phyloP scores from a whole-genome alignment of 1,140 invertebrate genomes.

The Panagrolaimus sp. region DNA sequence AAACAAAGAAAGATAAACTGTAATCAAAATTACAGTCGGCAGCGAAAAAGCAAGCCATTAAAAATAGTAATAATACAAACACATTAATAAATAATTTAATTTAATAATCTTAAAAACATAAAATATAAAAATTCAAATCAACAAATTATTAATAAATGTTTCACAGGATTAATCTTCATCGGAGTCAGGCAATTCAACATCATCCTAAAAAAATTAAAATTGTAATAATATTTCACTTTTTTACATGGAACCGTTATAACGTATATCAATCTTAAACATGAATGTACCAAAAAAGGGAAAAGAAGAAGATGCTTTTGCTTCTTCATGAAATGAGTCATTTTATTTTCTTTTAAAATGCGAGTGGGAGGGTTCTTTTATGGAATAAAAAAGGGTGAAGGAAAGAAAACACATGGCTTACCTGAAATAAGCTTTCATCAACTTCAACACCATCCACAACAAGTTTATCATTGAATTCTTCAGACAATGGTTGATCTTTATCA shows the following conservation, averaged over 20 bases:
- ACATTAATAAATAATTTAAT: slow-evolving; percentile 4
- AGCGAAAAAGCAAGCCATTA: slow-evolving; percentile 1
- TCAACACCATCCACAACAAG: slow-evolving; percentile 35
- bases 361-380: slow-evolving; percentile 9
- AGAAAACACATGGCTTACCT: slow-evolving; percentile 26
- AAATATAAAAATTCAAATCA: slow-evolving; percentile 1
- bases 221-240: not conserved
- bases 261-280: not conserved
- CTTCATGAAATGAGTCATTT: no score
- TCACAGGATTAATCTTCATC: not conserved
- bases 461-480: slow-evolving; percentile 5
- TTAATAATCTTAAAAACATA: slow-evolving; percentile 1
- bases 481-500: not conserved
- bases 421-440: slow-evolving; percentile 47
- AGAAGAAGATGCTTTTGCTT: not conserved
- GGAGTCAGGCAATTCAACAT: slow-evolving; percentile 7
- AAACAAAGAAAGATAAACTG: not conserved
- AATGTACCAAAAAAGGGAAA: not conserved
- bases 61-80: not conserved
- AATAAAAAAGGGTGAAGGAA: slow-evolving; percentile 13
- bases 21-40: not conserved
- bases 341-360: not conserved
- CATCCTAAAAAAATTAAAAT: slow-evolving; percentile 11
- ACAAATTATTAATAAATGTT: not conserved
- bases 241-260: not conserved